These are phyloP conservation scores for Microctonus aethiopoides DNA, from an alignment of 2,888 invertebrate genomes.

Conservation along the genomic window DNA sequence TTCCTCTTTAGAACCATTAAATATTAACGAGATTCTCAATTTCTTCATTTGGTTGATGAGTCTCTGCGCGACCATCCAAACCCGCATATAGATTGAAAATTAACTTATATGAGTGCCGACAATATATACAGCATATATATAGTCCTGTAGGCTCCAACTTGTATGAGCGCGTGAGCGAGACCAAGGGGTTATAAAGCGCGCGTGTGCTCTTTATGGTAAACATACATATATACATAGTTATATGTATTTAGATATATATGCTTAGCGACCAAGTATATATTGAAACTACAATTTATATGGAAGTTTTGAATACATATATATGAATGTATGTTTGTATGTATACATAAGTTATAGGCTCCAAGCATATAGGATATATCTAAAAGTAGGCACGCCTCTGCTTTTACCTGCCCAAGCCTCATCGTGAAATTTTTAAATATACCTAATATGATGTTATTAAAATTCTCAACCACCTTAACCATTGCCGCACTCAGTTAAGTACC, in stretches of 20 bases:
- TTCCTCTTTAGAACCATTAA: constrained; percentile 58
- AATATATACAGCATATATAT: constrained; percentile 60
- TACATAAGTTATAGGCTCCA: not conserved
- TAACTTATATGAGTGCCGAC: constrained; percentile 67
- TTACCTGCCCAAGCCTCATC: constrained; percentile 34
- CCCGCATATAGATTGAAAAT: constrained; percentile 68
- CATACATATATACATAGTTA: constrained; percentile 48
- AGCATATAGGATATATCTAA: not conserved
- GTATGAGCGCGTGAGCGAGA: constrained; percentile 4
- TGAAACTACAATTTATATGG: not conserved
- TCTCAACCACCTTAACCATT: constrained; percentile 24
- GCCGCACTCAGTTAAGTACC: not conserved
- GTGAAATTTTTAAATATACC: constrained; percentile 60
- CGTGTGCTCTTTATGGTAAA: constrained; percentile 28
- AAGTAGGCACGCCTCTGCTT: constrained; percentile 25
- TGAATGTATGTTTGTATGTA: not conserved
- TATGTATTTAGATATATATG: too few species aligned
- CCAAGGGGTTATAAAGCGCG: constrained; percentile 40
- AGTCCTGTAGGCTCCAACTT: constrained; percentile 14
- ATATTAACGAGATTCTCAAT: constrained; percentile 67
- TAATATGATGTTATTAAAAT: constrained; percentile 61
- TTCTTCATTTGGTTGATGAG: constrained; percentile 67
- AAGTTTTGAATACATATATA: not conserved
- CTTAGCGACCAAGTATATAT: constrained; percentile 41
- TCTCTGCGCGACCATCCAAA: constrained; percentile 60